These are phyloP conservation scores for Melanostoma scalare DNA, from an alignment of 2,888 invertebrate genomes.

Conservation along the genomic window DNA sequence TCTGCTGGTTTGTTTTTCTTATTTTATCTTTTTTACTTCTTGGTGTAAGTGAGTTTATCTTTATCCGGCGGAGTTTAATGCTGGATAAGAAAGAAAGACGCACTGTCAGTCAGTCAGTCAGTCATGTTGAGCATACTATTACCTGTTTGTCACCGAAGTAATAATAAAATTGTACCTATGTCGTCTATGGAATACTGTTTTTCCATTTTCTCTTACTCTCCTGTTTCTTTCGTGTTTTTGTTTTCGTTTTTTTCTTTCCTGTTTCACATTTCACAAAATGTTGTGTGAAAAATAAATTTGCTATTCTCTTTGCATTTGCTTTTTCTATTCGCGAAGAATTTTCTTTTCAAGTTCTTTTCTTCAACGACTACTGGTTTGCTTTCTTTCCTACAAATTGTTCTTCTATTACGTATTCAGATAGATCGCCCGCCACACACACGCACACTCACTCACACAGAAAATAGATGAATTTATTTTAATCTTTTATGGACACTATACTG, in stretches of 20 bases:
- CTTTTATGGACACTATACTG: constrained; percentile 56
- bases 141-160: neutral
- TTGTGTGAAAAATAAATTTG: constrained; percentile 31
- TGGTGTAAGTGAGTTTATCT: constrained; percentile 38
- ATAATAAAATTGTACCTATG: no score
- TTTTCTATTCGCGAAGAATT: constrained; percentile 42
- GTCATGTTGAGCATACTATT: constrained; percentile 42
- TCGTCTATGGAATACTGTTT: neutral
- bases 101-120: neutral
- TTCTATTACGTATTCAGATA: constrained; percentile 65
- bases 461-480: constrained; percentile 32
- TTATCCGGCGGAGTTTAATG: constrained; percentile 3
- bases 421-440: constrained; percentile 49
- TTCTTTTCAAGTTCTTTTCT: constrained; percentile 42
- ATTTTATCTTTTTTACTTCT: neutral
- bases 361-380: constrained; percentile 40
- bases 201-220: neutral
- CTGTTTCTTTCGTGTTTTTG: constrained; percentile 8
- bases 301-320: constrained; percentile 17
- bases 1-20: neutral
- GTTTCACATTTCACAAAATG: constrained; percentile 7
- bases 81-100: constrained; percentile 13
- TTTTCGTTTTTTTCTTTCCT: constrained; percentile 30
- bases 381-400: constrained; percentile 57
- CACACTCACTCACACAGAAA: neutral